Base-by-base conservation (phyloP, 2,113 vertebrate genomes). In the Corythornis cristatus region DNA sequence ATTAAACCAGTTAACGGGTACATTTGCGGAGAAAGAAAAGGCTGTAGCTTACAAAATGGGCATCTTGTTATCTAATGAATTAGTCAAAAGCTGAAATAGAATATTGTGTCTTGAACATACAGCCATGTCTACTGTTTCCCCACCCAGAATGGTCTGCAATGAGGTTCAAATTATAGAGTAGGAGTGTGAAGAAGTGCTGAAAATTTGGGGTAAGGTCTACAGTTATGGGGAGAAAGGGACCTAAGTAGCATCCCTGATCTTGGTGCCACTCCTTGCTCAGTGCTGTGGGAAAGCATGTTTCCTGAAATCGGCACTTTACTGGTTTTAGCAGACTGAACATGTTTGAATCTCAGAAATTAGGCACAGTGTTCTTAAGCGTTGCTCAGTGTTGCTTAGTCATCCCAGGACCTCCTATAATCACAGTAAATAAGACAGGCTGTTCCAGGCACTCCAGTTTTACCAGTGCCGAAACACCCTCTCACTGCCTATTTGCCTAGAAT, bases 91-190 rank as follows among this genome's bases (percentile, higher is more conserved):
- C 28, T 29, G 45, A 91, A 91, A 61, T 11, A 71, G 83, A 93
- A 78, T 6, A 4, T 17, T 3, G 0, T 64, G 31, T 33, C 74
- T 89, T 29, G 57, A 67, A 5, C 40, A 45, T 23, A 64, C 0
- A 1, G n/a, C 0, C 0, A 31, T 62, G 9, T 65, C 72, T 73
- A 33, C 51, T 80, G 12, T 58, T 79, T 16, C 33, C 35, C 22
- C 18, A 40, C 25, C 18, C 11, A 23, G 33, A 66, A 29, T 0
- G 3, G 11, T 64, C 57, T 29, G 12, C 29, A 82, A 12, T 17
- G 22, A 60, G 22, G 29, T 66, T 61, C 42, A 84, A 79, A 60
- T 26, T 37, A 53, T 81, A 53, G 25, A 79, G 33, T 45, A 56
- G 45, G 12, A 85, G 6, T 16, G 40, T 33, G 57, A 77, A 35